These are phyloP conservation scores for Epinephelus fuscoguttatus DNA, from an alignment of 2,113 vertebrate species.

Conservation along the genomic window DNA sequence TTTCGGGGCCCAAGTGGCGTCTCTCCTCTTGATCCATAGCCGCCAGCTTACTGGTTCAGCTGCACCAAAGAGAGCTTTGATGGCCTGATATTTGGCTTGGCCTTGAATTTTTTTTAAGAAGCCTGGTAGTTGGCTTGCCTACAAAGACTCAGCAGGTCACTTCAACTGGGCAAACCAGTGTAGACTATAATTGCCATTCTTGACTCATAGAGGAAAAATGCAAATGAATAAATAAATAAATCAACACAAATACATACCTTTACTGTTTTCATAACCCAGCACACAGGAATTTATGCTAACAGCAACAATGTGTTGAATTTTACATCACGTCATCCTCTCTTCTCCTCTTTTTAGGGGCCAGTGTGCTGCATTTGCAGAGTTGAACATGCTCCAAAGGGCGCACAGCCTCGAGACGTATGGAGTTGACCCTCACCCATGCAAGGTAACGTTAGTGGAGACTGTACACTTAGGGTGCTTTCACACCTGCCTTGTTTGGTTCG, in stretches of 20 bases:
- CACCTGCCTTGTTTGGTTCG: no score
- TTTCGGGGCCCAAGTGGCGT: no score
- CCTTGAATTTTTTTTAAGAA: no score
- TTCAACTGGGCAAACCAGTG: no score
- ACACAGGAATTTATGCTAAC: background rate
- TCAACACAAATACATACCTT: background rate
- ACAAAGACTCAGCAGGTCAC: no score
- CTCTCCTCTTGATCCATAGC: no score
- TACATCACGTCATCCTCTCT: constrained; percentile 1
- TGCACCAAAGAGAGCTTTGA: no score
- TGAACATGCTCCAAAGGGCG: constrained; percentile 95
- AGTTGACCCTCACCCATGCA: constrained; percentile 98
- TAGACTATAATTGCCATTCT: background rate
- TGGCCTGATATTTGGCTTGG: no score
- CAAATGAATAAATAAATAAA: background rate
- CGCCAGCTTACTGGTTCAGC: no score
- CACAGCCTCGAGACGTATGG: constrained; percentile 96
- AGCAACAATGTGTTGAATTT: background rate
- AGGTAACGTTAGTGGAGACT: constrained; percentile 84
- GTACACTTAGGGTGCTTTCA: no score
- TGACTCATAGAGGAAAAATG: background rate
- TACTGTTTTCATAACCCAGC: no score
- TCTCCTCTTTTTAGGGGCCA: constrained; percentile 87
- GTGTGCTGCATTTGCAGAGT: constrained; percentile 90
- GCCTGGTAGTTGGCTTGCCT: no score